Evolutionary conservation across 2,888 invertebrate species (phyloP), one percentile per base, ranked within the genome.

Genomic region (Zygaena filipendulae): DNA sequence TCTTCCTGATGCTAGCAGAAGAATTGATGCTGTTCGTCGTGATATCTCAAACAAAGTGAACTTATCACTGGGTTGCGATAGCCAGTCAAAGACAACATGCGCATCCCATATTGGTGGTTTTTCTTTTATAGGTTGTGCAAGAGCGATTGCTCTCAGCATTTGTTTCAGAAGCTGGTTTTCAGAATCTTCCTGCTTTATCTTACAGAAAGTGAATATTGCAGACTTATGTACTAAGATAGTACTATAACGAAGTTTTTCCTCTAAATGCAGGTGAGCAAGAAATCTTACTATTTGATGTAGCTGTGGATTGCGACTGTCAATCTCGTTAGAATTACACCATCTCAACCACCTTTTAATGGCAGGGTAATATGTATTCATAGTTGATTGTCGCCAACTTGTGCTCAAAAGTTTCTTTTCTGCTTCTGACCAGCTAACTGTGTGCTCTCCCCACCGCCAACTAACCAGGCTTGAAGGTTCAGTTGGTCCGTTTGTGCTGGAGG

Each of bases 371-470:
- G 19, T 32, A 4, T 10, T 7, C 6, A 37, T 3, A 12, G 37
- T 34, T 8, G 31, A 38, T 3, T 13, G 9, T 13, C 34, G 32
- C 38, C 38, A 40, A 14, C 38, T 32, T 1, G 9, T 32, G 11
- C 12, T 20, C n/a, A 40, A 14, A 11, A 34, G 9, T 2, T 33
- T 3, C 23, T 30, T 32, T 14, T 38, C 35, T 21, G 30, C 11
- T 4, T 4, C 3, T 2, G 35, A 19, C 38, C 40, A 35, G 8
- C 26, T 2, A 2, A 21, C 13, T 20, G 35, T 21, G 12, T 23
- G 11, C 4, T 28, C 14, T 4, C 20, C 25, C 42, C 40, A 40
- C 42, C 40, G 35, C 38, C 36, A 41, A 39, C 18, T 24, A 14
- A 29, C 38, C 36, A 41, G 3, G 29, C 34, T 11, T 30, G 21